A percentile compares a stretch with the other conserved stretches of the same genome.
phyloP scores from a whole-genome alignment of 2,888 invertebrate genomes.

The Helleia helle region DNA sequence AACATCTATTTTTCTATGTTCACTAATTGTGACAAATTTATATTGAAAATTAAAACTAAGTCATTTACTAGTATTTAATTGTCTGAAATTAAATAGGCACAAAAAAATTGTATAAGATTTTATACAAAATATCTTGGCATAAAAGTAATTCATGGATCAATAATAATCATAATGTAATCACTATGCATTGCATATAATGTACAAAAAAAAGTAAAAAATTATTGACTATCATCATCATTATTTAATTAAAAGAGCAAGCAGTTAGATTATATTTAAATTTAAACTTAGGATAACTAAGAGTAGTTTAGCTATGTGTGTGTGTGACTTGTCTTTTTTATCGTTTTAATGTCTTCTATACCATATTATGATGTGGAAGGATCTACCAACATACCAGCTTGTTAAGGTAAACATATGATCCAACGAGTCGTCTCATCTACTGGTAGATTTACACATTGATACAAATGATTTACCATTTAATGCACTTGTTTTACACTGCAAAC shows the following conservation, averaged over 20 bases:
- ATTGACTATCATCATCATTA: too few species aligned
- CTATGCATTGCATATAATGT: not conserved
- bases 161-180: too few species aligned
- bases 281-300: constrained; percentile 16
- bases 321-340: constrained; percentile 71
- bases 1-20: too few species aligned
- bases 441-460: constrained; percentile 61
- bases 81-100: too few species aligned
- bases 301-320: constrained; percentile 60
- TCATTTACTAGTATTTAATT: too few species aligned
- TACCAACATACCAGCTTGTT: constrained; percentile 79
- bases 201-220: not conserved
- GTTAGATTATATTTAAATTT: not conserved
- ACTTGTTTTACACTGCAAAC: not conserved
- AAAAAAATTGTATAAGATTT: too few species aligned
- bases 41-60: too few species aligned
- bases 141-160: too few species aligned
- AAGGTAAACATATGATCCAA: constrained; percentile 71
- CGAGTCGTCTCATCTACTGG: constrained; percentile 51
- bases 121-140: too few species aligned
- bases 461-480: constrained; percentile 6
- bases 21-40: too few species aligned
- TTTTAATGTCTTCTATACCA: constrained; percentile 70
- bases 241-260: too few species aligned
- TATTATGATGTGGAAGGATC: constrained; percentile 75